Evolutionary conservation across 2,113 vertebrate genomes (phyloP).

Genomic region (Pterocles gutturalis): DNA sequence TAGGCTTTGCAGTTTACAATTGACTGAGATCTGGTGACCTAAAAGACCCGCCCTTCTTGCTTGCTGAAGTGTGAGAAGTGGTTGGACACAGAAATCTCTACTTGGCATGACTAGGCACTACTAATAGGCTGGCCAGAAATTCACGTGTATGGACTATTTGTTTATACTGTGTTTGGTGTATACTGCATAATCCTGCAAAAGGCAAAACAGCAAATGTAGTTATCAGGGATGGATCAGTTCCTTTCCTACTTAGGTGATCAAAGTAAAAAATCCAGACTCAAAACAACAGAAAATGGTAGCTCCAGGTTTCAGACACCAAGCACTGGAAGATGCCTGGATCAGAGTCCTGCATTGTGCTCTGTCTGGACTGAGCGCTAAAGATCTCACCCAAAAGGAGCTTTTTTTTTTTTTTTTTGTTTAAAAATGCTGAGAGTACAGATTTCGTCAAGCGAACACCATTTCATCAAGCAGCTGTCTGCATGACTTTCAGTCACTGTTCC

Average conservation of each 20-base stretch:
- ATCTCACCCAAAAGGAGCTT: not conserved
- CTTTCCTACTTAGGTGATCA: not conserved
- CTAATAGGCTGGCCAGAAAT: not conserved
- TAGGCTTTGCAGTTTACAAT: not conserved
- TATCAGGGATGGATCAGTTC: not conserved
- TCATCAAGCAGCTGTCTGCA: not conserved
- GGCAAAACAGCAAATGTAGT: not conserved
- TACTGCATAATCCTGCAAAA: not conserved
- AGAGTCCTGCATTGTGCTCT: not conserved
- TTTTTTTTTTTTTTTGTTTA: not conserved
- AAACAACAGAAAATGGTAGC: not conserved
- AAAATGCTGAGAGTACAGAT: not conserved
- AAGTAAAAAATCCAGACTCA: not conserved
- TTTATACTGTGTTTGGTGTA: not conserved
- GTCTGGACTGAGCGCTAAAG: not conserved
- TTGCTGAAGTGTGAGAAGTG: not conserved
- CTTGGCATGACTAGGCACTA: not conserved
- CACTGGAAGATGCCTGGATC: not conserved
- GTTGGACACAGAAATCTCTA: not conserved
- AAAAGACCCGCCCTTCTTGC: not conserved
- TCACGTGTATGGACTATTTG: not conserved
- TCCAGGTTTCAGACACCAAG: not conserved
- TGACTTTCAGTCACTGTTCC: not conserved
- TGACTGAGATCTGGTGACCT: not conserved
- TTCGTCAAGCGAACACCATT: not conserved